Percentiles rank a stretch among this genome's conserved stretches.
These are phyloP conservation scores for Drosophila nigricruria DNA, from an alignment of 2,888 invertebrate genomes.

Conservation along the genomic window DNA sequence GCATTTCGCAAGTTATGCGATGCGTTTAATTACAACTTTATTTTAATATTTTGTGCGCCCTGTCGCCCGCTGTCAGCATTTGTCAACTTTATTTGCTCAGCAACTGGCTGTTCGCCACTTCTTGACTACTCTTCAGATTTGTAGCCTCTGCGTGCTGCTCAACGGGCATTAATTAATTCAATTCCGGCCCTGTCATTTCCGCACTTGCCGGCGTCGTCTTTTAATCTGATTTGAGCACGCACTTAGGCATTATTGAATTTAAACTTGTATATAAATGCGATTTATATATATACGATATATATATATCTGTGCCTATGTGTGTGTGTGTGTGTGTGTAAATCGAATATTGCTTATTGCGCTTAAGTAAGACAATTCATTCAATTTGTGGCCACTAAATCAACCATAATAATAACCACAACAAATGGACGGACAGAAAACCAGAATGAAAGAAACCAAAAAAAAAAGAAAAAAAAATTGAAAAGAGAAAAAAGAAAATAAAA, in stretches of 20 bases:
- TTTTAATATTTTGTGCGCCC: constrained; percentile 70
- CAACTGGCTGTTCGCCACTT: constrained; percentile 1
- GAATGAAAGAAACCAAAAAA: constrained; percentile 7
- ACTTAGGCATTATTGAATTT: constrained; percentile 76
- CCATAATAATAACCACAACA: constrained; percentile 80
- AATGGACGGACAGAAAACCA: constrained; percentile 55
- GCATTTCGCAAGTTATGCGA: constrained; percentile 58
- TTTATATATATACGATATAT: constrained; percentile 20
- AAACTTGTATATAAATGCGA: constrained; percentile 51
- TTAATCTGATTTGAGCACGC: constrained; percentile 75
- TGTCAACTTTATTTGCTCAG: constrained; percentile 41
- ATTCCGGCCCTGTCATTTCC: constrained; percentile 72
- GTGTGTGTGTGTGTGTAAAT: constrained; percentile 14
- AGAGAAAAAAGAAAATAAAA: constrained; percentile 10
- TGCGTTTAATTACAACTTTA: constrained; percentile 78
- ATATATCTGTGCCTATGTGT: constrained; percentile 2
- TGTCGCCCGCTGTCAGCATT: constrained; percentile 55
- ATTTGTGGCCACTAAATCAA: constrained; percentile 81
- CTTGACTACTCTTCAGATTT: not conserved
- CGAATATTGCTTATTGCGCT: constrained; percentile 73
- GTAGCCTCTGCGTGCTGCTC: constrained; percentile 27
- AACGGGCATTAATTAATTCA: constrained; percentile 76
- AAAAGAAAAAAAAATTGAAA: constrained; percentile 26
- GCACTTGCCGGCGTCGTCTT: constrained; percentile 36
- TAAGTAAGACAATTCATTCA: constrained; percentile 81